Evolutionary conservation across 2,888 invertebrate genomes (phyloP), one percentile per base, ranked within the genome.

Genomic region (Drosophila hamatofila): DNA sequence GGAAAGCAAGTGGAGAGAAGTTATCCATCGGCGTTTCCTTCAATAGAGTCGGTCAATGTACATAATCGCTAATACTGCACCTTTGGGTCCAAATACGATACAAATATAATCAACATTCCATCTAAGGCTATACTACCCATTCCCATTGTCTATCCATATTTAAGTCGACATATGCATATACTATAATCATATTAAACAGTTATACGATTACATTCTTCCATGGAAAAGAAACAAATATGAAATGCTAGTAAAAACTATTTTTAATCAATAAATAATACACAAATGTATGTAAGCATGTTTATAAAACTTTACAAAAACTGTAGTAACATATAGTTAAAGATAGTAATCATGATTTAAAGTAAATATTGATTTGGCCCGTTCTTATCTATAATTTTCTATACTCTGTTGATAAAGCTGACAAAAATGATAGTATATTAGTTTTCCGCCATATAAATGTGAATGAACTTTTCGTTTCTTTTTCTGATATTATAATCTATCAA

Each of bases 61-160:
- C 52, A 52, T 52, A 55, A 42, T 58, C 58, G 70, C 56, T 66
- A 74, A 71, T 61, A 74, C 69, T 66, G 72, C 72, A 86, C 76
- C 73, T 72, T 83, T 83, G 83, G 83, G 83, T 83, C 83, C 83
- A 78, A 78, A 72, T 61, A 79, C 12, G 57, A 69, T 69, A 77
- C 69, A 73, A 73, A 69, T 68, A 21, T 67, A 30, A 56, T 61
- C 63, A 64, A 49, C 77, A 78, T 77, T 77, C 77, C 77, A 77
- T 69, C 39, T 35, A 67, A 61, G 67, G 67, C 72, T 72, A 61
- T 67, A 58, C 72, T 72, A 61, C 55, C 72, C 76, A 76, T 76
- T 76, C 76, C 75, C 63, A 72, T 55, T 67, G 72, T 72, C 70
- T 78, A 69, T 70, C 69, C 78, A 77, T 72, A 11, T 54, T 59